phyloP scores from a whole-genome alignment of 92 coral and sea anemone species.

The Palythoa caribaeorum region DNA sequence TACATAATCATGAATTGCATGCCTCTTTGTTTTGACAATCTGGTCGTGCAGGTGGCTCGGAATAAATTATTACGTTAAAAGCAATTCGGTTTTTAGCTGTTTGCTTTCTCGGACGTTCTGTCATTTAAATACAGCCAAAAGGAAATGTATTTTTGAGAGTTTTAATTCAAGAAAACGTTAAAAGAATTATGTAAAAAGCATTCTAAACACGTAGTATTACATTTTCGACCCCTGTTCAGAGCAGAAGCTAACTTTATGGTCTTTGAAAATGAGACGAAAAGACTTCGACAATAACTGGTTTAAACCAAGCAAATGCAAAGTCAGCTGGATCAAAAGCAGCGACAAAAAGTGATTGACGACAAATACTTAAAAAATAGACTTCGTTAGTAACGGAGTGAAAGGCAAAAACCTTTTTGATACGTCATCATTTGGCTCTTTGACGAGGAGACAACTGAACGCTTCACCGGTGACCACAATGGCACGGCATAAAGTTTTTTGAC shows the following conservation, averaged over 20 bases:
- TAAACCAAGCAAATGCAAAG: background rate
- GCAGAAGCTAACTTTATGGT: background rate
- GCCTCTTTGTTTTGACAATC: background rate
- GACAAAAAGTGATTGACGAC: slow-evolving; percentile 7
- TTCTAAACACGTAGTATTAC: background rate
- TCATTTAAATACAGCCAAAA: background rate
- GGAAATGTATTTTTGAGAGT: background rate
- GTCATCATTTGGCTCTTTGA: background rate
- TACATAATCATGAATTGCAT: background rate
- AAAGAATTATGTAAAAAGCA: background rate
- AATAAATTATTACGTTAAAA: slow-evolving; percentile 11
- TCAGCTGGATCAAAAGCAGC: background rate
- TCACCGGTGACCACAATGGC: too few relatives aligned
- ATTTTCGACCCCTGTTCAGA: background rate
- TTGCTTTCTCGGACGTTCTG: background rate
- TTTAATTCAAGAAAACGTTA: background rate
- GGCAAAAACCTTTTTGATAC: background rate
- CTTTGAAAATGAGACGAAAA: background rate
- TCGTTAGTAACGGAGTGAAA: background rate
- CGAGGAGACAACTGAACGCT: background rate
- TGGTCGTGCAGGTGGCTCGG: slow-evolving; percentile 23
- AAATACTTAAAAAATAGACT: background rate
- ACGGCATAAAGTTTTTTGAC: background rate
- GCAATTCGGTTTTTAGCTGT: background rate
- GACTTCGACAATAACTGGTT: background rate